Base-by-base conservation (phyloP, 2,113 vertebrate species). In the Motacilla alba region DNA sequence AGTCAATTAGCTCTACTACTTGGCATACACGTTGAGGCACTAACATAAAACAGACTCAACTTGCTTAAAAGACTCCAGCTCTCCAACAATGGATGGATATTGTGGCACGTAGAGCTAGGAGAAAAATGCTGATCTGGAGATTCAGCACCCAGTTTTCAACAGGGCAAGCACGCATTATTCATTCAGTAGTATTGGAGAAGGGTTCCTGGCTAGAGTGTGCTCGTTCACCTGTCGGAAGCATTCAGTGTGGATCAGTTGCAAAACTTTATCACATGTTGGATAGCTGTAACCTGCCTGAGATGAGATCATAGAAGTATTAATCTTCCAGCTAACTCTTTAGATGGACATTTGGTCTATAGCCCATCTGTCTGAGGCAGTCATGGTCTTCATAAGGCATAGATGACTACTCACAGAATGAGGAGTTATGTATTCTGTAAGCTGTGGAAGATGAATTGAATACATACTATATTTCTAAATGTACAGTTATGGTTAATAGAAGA, bases 251-350 rank as follows among this genome's bases (percentile, higher is more conserved):
- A 46, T 82, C 75, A 66, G 43, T 16, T 79, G 70, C 82, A 93
- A 74, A 91, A 76, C 46, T 81, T 74, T 10, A 30, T 64, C 59
- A 35, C 27, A 6, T 56, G 59, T 88, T 93, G 64, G 63, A 30
- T 88, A 93, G 79, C 30, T 50, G 16, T 53, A 66, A 78, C 59
- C 69, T 83, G 83, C 47, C 77, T 83, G 19, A 82, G 67, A 75
- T 94, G 90, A 95, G 70, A 76, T 94, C 93, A 94, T 30, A n/a
- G 47, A 72, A 81, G 67, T 89, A 56, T 73, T 89, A 86, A 22
- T 87, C 77, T 93, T 69, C 67, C 63, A 67, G 21, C 49, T 80
- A 74, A 13, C 52, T 87, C 68, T 89, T 70, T 68, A 90, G 63
- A 39, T 74, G 75, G 68, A 52, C 41, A n/a, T 88, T 70, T 89